Evolutionary conservation across 2,888 invertebrate species (phyloP).

Genomic region (Copidosoma aretas): DNA sequence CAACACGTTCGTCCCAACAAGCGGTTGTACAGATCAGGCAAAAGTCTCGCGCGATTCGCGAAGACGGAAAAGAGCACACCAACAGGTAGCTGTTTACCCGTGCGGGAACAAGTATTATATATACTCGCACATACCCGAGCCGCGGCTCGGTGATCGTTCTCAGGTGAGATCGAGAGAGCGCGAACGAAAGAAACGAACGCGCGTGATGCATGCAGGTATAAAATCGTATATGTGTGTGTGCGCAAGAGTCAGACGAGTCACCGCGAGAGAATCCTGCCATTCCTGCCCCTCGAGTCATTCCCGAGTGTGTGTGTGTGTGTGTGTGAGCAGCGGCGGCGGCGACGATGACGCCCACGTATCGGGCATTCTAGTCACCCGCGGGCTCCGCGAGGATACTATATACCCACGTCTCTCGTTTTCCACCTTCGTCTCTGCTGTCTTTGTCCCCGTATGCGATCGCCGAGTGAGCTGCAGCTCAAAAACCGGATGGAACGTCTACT

Average conservation of each 20-base stretch:
- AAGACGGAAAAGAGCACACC: too few relatives aligned
- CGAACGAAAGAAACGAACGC: too few relatives aligned
- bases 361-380: constrained; percentile 42
- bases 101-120: background rate
- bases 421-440: background rate
- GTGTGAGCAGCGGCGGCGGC: constrained; percentile 10
- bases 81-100: constrained; percentile 9
- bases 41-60: too few relatives aligned
- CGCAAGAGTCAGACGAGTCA: constrained; percentile 22
- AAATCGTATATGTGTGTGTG: background rate
- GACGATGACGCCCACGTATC: constrained; percentile 44
- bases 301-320: constrained; percentile 26
- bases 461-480: constrained; percentile 14
- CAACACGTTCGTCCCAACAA: too few relatives aligned
- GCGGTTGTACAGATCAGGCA: too few relatives aligned
- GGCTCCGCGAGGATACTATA: too few relatives aligned
- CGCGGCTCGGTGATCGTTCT: too few relatives aligned
- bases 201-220: too few relatives aligned
- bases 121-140: background rate
- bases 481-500: constrained; percentile 23
- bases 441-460: background rate
- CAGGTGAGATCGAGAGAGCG: constrained; percentile 19
- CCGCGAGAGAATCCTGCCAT: constrained; percentile 28
- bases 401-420: too few relatives aligned
- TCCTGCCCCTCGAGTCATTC: background rate